Conservation (phyloP, 2,797 vertebrate genomes). For the Melanotaenia nigrans region DNA sequence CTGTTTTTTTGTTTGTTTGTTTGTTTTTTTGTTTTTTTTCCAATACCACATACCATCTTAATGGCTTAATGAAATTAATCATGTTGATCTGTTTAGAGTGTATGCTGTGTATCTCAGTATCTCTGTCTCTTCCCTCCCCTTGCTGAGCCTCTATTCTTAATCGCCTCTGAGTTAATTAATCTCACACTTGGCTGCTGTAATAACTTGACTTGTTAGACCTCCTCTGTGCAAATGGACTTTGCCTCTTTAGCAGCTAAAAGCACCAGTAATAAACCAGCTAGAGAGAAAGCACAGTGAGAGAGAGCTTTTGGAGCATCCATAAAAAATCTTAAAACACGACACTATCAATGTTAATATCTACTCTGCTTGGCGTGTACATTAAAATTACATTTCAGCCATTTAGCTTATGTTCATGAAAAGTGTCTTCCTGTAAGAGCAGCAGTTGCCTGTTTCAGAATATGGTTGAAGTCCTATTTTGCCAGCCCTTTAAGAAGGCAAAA, state of each 20-base stretch:
- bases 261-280: conserved; percentile 55
- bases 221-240: conserved; percentile 71
- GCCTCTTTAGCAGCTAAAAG: conserved; percentile 68
- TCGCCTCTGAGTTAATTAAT: conserved; percentile 82
- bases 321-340: conserved; percentile 46
- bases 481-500: neutral
- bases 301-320: conserved; percentile 21
- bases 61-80: conserved; percentile 60
- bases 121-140: conserved; percentile 10
- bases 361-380: conserved; percentile 23
- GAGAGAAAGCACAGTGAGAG: conserved; percentile 1
- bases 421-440: neutral
- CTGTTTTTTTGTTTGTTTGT: conserved; percentile 19
- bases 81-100: conserved; percentile 49
- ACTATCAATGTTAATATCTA: conserved; percentile 32
- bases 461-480: neutral
- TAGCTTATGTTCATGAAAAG: conserved; percentile 6
- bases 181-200: conserved; percentile 80
- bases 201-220: conserved; percentile 81
- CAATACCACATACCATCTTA: conserved; percentile 42
- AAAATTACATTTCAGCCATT: conserved; percentile 38
- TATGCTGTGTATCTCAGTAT: conserved; percentile 30
- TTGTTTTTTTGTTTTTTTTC: conserved; percentile 10
- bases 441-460: neutral
- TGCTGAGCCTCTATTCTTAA: conserved; percentile 68